Base-by-base conservation (phyloP, 92 coral and sea anemone genomes). In the Umimayanthus chanpuru region DNA sequence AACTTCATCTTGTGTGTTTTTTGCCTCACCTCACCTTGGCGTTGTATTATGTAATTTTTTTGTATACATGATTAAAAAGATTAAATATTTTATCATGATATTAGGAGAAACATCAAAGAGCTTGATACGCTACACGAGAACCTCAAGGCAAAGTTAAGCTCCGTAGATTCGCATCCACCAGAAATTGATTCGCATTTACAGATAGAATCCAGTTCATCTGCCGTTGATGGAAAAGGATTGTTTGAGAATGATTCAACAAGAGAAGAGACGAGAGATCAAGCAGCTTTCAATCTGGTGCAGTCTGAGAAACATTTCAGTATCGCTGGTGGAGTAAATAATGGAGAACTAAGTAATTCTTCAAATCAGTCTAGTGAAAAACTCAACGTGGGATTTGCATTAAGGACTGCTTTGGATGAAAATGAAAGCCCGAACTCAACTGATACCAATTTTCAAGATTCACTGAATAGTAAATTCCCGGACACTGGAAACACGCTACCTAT, bases 71-170 rank as follows among this genome's bases (percentile, higher is more conserved):
- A 4, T 14, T 20, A 56, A 56, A 6, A 11, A 50, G 41, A 16
- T 50, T 72, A 15, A 16, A 11, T 12, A 10, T 55, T 38, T 71
- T 53, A 53, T 73, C 10, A 4, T 38, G 9, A 29, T 64, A 74
- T 76, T 58, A 97, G 99, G 90, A 93, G 92, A 84, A 97, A 95
- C 85, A 94, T 97, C 95, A 93, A 85, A 82, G 99, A 97, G 9
- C 97, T 97, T 47, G 98, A 97, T 72, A 49, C 84, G 41, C 85
- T 97, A 20, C 95, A 95, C 78, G 90, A 91, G 74, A 90, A 76
- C 73, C 92, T 95, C 77, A 86, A 90, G 77, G 85, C 90, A 79
- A 95, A 92, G 78, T 71, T 95, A 32, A 73, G 61, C 29, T 43
- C 78, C 8, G 78, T 4, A 70, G 79, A 68, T 21, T 68, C 40